These are phyloP conservation scores for Phengaris arion DNA, from an alignment of 2,888 invertebrate species.

Conservation along the genomic window DNA sequence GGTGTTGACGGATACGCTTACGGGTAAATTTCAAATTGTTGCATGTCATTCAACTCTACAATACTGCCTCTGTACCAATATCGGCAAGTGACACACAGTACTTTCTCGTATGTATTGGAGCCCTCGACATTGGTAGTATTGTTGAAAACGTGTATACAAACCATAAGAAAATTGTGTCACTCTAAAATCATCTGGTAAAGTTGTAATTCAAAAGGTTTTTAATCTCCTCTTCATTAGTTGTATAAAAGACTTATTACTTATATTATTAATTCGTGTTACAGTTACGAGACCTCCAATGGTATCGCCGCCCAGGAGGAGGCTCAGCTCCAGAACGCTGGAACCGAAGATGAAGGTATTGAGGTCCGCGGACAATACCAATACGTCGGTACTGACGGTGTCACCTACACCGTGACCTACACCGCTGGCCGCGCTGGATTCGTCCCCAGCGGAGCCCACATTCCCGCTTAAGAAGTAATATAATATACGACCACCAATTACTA, in stretches of 20 bases:
- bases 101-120: too few relatives aligned
- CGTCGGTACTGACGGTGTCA: slow-evolving; percentile 65
- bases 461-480: slow-evolving; percentile 40
- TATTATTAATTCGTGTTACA: neutral
- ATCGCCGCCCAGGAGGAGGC: slow-evolving; percentile 39
- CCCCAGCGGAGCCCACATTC: slow-evolving; percentile 61
- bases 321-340: slow-evolving; percentile 46
- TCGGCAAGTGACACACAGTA: too few relatives aligned
- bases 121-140: too few relatives aligned
- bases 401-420: slow-evolving; percentile 70
- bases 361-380: slow-evolving; percentile 60
- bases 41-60: too few relatives aligned
- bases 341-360: slow-evolving; percentile 52
- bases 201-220: too few relatives aligned
- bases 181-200: too few relatives aligned
- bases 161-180: too few relatives aligned
- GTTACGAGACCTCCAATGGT: slow-evolving; percentile 56
- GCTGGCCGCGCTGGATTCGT: slow-evolving; percentile 79
- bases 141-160: too few relatives aligned
- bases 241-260: too few relatives aligned
- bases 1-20: slow-evolving; percentile 55
- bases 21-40: slow-evolving; percentile 49
- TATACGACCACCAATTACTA: neutral
- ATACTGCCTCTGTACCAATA: too few relatives aligned
- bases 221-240: too few relatives aligned